phyloP scores from a whole-genome alignment of 2,113 vertebrate genomes.

The Aplodontia rufa region DNA sequence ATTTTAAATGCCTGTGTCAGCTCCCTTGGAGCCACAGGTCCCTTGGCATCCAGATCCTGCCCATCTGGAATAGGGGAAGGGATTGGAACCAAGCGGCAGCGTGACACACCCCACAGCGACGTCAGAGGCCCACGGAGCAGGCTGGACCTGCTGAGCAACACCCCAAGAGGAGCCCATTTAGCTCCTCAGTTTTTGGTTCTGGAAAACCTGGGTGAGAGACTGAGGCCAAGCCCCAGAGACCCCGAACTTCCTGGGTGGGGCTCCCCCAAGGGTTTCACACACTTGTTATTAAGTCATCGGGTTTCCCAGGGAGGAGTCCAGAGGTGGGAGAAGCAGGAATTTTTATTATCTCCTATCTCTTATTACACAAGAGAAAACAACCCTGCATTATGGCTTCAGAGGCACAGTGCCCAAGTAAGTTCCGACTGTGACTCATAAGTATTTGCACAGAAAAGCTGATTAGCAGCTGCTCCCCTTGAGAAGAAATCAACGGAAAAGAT shows the following conservation, averaged over 20 bases:
- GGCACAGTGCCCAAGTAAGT: neutral
- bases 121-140: neutral
- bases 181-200: neutral
- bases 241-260: neutral
- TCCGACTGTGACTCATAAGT: neutral
- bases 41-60: neutral
- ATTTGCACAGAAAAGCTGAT: neutral
- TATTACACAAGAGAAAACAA: neutral
- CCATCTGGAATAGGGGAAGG: neutral
- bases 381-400: neutral
- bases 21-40: neutral
- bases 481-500: neutral
- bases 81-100: fast-evolving
- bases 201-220: neutral
- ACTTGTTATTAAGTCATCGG: constrained; percentile 1
- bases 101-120: fast-evolving
- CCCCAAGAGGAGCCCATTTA: neutral
- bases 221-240: neutral
- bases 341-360: neutral
- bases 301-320: constrained; percentile 35
- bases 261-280: neutral
- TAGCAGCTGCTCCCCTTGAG: neutral
- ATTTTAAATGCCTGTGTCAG: neutral
- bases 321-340: neutral
- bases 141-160: neutral